Evolutionary conservation across 2,113 vertebrate genomes (phyloP).

Genomic region (Aphelocoma coerulescens): DNA sequence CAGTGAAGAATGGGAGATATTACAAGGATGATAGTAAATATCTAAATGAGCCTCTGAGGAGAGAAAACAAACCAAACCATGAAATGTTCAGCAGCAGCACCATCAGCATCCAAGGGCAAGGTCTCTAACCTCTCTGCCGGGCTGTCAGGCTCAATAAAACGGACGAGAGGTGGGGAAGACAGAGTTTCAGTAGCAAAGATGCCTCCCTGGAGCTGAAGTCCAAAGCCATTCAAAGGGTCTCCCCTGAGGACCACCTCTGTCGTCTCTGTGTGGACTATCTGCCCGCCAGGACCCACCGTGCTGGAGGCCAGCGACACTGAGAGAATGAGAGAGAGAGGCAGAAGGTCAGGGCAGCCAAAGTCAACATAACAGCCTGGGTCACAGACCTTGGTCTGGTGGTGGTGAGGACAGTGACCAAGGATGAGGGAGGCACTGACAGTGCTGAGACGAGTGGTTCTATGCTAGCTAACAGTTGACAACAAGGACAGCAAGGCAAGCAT

Average conservation of each 20-base stretch:
- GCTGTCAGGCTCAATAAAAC: conserved; percentile 95
- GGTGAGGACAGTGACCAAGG: background rate
- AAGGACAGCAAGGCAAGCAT: background rate
- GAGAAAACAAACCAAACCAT: conserved; percentile 65
- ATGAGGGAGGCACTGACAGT: background rate
- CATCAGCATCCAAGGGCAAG: conserved; percentile 69
- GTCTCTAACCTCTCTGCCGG: conserved; percentile 91
- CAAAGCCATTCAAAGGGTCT: conserved; percentile 92
- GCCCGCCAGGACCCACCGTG: conserved; percentile 90
- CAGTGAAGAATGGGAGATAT: conserved; percentile 65
- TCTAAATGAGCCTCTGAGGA: conserved; percentile 61
- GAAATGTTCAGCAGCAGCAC: conserved; percentile 62
- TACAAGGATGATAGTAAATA: conserved; percentile 64
- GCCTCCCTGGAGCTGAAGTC: conserved; percentile 95
- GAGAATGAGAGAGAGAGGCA: conserved; percentile 20
- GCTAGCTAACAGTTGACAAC: background rate
- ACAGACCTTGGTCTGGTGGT: background rate
- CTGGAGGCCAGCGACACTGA: conserved; percentile 93
- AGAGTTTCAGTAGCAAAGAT: conserved; percentile 94
- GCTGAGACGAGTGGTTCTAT: background rate
- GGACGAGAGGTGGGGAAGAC: conserved; percentile 88
- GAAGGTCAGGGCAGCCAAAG: background rate
- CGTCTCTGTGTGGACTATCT: conserved; percentile 92
- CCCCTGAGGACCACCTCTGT: conserved; percentile 91
- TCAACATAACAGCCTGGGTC: background rate